phyloP scores from a whole-genome alignment of 1,140 invertebrate genomes.

The Dreissena polymorpha region DNA sequence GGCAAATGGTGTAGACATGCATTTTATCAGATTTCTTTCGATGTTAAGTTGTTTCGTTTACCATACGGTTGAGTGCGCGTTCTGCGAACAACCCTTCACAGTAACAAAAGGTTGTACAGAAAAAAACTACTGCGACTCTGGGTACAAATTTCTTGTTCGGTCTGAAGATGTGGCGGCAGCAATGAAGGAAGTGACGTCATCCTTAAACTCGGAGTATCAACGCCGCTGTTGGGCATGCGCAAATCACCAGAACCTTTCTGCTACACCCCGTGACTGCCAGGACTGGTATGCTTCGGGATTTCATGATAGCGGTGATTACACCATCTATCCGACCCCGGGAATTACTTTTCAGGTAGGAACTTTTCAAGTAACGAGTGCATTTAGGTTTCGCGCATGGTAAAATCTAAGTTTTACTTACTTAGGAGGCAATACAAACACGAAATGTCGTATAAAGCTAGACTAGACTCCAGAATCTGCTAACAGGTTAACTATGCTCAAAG shows the following conservation, averaged over 20 bases:
- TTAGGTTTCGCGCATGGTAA: no score
- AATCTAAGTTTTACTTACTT: background rate
- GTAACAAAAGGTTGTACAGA: background rate
- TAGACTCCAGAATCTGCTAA: background rate
- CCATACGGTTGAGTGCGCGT: no score
- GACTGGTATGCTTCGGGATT: background rate
- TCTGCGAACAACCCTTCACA: background rate
- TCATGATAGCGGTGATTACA: background rate
- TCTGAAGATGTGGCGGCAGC: background rate
- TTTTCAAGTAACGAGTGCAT: no score
- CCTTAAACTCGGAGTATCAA: background rate
- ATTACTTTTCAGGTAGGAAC: background rate
- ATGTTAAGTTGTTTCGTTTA: no score
- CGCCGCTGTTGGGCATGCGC: background rate
- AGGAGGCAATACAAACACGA: background rate
- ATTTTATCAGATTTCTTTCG: no score
- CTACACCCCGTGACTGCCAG: slow-evolving; percentile 3
- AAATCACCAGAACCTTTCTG: background rate
- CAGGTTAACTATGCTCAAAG: background rate
- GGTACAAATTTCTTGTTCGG: background rate
- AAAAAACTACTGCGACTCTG: background rate
- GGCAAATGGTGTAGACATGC: no score
- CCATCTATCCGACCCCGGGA: background rate
- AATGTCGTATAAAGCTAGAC: background rate
- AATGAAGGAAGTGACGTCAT: background rate